phyloP scores from a whole-genome alignment of 30 jellyfish, hydroid and myxozoan genomes.

The Hydractinia symbiolongicarpus region DNA sequence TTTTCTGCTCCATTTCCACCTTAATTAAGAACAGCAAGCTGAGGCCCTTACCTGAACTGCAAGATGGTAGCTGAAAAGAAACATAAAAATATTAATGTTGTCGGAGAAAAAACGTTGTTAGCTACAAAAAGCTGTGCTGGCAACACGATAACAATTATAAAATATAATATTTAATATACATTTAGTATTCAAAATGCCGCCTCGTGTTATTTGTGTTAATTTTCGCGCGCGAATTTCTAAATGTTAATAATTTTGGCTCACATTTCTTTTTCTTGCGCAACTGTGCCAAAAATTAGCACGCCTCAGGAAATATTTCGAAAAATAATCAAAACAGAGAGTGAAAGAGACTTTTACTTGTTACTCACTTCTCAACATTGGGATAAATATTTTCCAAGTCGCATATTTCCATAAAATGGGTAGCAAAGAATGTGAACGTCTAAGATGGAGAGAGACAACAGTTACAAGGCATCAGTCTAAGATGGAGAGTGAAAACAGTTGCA shows the following conservation, averaged over 20 bases:
- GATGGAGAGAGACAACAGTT: background rate
- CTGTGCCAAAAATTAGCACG: too few species aligned
- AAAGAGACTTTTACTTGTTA: background rate
- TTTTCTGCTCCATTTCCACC: too few species aligned
- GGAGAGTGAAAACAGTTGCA: background rate
- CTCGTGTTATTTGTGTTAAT: too few species aligned
- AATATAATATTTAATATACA: background rate
- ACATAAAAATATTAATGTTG: conserved; percentile 4
- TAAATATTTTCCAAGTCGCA: conserved; percentile 54
- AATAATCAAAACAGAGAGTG: too few species aligned
- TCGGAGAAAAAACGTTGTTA: background rate
- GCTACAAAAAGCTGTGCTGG: background rate
- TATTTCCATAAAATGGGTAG: conserved; percentile 68
- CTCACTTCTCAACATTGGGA: conserved; percentile 76
- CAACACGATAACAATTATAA: background rate
- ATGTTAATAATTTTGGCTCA: too few species aligned
- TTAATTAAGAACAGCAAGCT: too few species aligned
- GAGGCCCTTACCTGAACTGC: conserved; percentile 45
- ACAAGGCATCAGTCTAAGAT: background rate
- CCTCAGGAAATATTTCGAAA: too few species aligned
- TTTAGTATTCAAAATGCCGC: too few species aligned
- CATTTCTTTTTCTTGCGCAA: too few species aligned
- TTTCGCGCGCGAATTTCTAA: too few species aligned
- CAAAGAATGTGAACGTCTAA: conserved; percentile 78
- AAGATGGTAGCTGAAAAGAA: conserved; percentile 45